Percentiles rank a stretch among this genome's conserved stretches.
phyloP scores from a whole-genome alignment of 2,113 vertebrate genomes.

The Brachirus orientalis region DNA sequence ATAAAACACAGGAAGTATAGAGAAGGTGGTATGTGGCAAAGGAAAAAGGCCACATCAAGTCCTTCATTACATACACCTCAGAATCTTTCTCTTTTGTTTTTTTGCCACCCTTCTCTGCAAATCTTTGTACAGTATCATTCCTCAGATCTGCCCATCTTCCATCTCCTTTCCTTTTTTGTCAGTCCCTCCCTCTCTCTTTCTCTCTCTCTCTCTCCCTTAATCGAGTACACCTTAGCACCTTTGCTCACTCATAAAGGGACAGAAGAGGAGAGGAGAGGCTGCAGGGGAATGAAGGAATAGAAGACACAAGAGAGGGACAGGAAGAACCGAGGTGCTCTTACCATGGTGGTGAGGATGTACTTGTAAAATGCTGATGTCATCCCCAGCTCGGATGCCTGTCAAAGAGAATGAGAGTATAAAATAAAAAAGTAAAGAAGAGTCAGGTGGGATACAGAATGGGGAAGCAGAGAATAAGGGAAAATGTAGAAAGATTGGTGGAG shows the following conservation, averaged over 20 bases:
- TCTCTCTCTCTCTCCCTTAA: constrained; percentile 44
- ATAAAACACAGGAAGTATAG: constrained; percentile 59
- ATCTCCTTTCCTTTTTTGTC: constrained; percentile 16
- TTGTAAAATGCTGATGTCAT: constrained; percentile 96
- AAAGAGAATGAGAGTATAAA: constrained; percentile 29
- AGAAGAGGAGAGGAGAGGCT: constrained; percentile 10
- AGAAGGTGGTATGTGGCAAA: constrained; percentile 42
- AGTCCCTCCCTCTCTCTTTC: constrained; percentile 10
- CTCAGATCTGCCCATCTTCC: constrained; percentile 40
- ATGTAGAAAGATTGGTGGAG: constrained; percentile 29
- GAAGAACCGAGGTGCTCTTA: constrained; percentile 72
- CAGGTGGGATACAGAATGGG: constrained; percentile 34
- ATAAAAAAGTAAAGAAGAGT: constrained; percentile 31
- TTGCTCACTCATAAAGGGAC: constrained; percentile 28
- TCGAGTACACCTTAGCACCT: constrained; percentile 44
- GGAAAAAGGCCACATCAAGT: no score
- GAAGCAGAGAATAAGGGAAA: constrained; percentile 15
- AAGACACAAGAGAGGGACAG: constrained; percentile 2
- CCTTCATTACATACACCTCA: constrained; percentile 65
- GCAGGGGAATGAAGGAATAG: neutral
- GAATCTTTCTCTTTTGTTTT: constrained; percentile 10
- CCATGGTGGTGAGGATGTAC: constrained; percentile 96
- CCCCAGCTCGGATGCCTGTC: constrained; percentile 90
- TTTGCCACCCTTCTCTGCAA: constrained; percentile 37
- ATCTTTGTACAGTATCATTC: constrained; percentile 38